These are phyloP conservation scores for Leucosticte australis DNA, from an alignment of 2,113 vertebrate genomes.

Conservation along the genomic window DNA sequence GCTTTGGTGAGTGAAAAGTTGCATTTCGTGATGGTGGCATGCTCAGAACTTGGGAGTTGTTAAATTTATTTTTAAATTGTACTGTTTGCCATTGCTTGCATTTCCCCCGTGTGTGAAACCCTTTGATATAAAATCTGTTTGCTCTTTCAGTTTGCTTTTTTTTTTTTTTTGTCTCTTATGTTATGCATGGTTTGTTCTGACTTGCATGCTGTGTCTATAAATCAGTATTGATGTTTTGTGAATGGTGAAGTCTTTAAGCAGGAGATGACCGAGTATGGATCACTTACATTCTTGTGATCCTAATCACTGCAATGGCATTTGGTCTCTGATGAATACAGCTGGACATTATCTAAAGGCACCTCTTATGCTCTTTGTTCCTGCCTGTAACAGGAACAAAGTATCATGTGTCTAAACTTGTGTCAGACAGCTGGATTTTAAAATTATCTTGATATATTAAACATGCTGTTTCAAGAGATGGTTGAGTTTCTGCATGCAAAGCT, in stretches of 20 bases:
- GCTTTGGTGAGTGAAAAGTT: conserved; percentile 76
- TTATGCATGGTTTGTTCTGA: neutral
- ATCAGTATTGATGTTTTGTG: neutral
- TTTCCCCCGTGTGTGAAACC: neutral
- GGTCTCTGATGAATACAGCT: neutral
- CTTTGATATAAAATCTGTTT: neutral
- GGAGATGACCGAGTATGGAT: neutral
- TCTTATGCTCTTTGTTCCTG: conserved; percentile 5
- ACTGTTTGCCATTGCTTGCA: neutral
- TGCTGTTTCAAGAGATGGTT: neutral
- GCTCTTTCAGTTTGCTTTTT: neutral
- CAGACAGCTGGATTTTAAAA: neutral
- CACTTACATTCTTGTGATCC: neutral
- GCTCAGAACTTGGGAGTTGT: neutral
- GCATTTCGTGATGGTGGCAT: conserved; percentile 49
- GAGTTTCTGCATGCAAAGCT: neutral
- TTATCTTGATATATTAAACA: neutral
- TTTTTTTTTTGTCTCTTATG: neutral
- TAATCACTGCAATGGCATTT: neutral
- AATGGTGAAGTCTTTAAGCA: neutral
- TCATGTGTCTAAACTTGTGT: neutral
- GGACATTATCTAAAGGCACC: neutral
- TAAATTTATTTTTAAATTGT: neutral
- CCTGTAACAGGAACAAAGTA: neutral
- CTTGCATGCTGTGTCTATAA: conserved; percentile 22